Evolutionary conservation across 2,113 vertebrate genomes (phyloP), one percentile per base, ranked within the genome.

Genomic region (Bubalus kerabau): DNA sequence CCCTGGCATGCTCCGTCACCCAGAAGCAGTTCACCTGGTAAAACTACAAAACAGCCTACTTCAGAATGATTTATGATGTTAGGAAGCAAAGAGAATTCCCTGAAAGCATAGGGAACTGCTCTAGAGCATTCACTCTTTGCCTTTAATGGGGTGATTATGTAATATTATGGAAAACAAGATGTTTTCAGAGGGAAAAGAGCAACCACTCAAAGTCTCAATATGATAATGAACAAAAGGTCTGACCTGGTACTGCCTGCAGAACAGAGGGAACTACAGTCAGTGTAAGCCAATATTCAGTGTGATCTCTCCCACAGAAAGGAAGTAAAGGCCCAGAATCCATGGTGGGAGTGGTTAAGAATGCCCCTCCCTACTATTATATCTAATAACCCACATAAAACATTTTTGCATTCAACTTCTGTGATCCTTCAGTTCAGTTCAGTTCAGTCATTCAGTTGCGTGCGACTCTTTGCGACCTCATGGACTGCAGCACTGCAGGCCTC

Each of bases 371-470:
- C 30, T n/a, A 19, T 26, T 30, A 5, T 40, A 46, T 9, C 52
- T 92, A 88, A 15, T 56, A 56, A 30, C 13, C 3, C 59, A 81
- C 7, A 52, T 59, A 28, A 11, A 71, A 30, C 24, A 43, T 71
- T 46, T 71, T 84, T 64, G 10, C 6, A 40, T 95, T 91, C 6
- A 24, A 54, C 60, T 91, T 94, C 32, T 87, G 10, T 32, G 10
- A 71, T 40, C 67, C n/a, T 71, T 71, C 19, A 71, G 2, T 71
- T 71, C n/a, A 40, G n/a, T 71, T 71, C n/a, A 71, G 67, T 23
- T 6, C n/a, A 67, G 30, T n/a, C 0, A 4, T 19, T 23, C n/a
- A 71, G n/a, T 23, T 0, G 0, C 1, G 0, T 40, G n/a, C 0
- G 0, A 71, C n/a, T 71, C 9, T 71, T 71, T 40, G n/a, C 6